Percentiles rank a stretch among this genome's conserved stretches.
Conservation (phyloP, 2,113 vertebrate genomes). For the Chloroceryle aenea region DNA sequence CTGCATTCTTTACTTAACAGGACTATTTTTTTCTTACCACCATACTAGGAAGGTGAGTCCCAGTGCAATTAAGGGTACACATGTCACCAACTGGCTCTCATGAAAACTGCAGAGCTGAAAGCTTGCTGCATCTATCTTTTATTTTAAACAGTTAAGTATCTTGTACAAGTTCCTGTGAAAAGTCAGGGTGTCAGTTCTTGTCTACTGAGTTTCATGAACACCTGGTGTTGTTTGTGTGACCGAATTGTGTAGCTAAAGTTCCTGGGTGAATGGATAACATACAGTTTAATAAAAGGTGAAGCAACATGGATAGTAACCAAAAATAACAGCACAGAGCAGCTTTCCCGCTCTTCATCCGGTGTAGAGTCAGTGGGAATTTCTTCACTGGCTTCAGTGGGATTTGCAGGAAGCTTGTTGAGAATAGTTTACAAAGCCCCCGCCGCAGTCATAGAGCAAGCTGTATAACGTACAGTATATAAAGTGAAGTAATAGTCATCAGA, state of each 20-base stretch:
- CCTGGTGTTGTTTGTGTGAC: background rate
- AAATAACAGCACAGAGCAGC: background rate
- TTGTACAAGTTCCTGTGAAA: background rate
- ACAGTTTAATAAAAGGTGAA: constrained; percentile 40
- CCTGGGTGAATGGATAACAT: constrained; percentile 23
- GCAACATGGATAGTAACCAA: background rate
- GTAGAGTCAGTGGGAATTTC: background rate
- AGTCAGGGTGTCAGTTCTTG: background rate
- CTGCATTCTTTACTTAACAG: background rate
- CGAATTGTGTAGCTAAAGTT: background rate
- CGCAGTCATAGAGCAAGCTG: background rate
- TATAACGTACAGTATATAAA: background rate
- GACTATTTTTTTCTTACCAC: background rate
- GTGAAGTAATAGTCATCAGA: background rate
- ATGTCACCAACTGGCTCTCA: constrained; percentile 18
- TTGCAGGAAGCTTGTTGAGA: background rate
- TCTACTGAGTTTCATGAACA: background rate
- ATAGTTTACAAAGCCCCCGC: background rate
- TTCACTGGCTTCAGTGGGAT: background rate
- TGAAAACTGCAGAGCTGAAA: constrained; percentile 10
- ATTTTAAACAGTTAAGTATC: background rate
- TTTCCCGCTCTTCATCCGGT: background rate
- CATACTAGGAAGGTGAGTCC: constrained; percentile 1
- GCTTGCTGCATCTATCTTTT: constrained; percentile 19
- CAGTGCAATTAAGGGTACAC: constrained; percentile 12